Base-by-base conservation (phyloP, 2,797 vertebrate species). In the Poecilia wingei region DNA sequence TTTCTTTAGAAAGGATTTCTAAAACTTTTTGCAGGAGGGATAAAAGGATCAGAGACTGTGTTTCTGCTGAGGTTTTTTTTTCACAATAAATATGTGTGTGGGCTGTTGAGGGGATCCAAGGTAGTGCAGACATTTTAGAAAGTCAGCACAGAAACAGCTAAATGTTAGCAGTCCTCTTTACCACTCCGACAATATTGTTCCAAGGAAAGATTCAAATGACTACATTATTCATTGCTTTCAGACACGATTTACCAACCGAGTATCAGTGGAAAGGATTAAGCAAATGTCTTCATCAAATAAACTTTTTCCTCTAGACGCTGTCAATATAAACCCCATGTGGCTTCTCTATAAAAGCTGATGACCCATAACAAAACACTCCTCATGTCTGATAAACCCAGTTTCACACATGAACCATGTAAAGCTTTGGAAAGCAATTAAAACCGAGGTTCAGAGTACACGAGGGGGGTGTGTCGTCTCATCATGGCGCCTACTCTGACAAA, bases 391-490 rank as follows among this genome's bases (percentile, higher is more conserved):
- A 84, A 92, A 86, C 78, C 84, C 7, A 45, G 78, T 55, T 84
- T 80, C 61, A 75, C 76, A 82, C 66, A 7, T 71, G 78, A 57
- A 82, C 82, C 0, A 51, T 82, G 85, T 79, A 77, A 80, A 79
- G 90, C 91, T 92, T 91, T 90, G 89, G 84, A 87, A 93, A 92
- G 92, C 90, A 93, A 93, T 93, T 94, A 93, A 89, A 43, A 80
- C 76, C 16, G 64, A 45, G 7, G 80, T 74, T 82, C 66, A 7
- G 47, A 80, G 85, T 79, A 79, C 85, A 85, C 47, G 14, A 13
- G 51, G 22, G 20, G 79, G 53, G 43, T 76, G 43, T 76, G 64
- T 70, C 13, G 51, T 73, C 88, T 79, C 76, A n/a, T 84, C 91
- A 86, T 47, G 18, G 78, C 53, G 45, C 59, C 76, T 1, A 49